Conservation (phyloP, 2,888 invertebrate genomes). For the Hydrotaea cyrtoneurina region DNA sequence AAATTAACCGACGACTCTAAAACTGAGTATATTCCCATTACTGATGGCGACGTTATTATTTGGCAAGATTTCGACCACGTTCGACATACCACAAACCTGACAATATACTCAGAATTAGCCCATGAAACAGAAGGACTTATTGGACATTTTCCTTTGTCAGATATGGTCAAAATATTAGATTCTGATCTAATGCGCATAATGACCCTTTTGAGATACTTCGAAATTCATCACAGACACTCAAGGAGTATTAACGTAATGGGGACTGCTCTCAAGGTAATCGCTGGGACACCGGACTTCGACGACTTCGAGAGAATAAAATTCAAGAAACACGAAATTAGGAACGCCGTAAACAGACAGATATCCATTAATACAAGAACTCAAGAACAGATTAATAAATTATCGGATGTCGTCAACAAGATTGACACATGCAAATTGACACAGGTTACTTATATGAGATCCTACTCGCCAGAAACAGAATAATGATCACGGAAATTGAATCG, state of each 20-base stretch:
- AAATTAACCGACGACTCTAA: slow-evolving; percentile 46
- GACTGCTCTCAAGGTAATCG: slow-evolving; percentile 35
- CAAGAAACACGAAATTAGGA: neutral
- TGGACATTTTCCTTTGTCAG: slow-evolving; percentile 28
- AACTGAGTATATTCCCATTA: slow-evolving; percentile 44
- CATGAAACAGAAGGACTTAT: slow-evolving; percentile 37
- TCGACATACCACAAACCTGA: slow-evolving; percentile 25
- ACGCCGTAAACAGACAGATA: neutral
- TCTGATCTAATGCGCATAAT: slow-evolving; percentile 36
- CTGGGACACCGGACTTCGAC: slow-evolving; percentile 11
- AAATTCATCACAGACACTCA: slow-evolving; percentile 37
- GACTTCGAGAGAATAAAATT: slow-evolving; percentile 2
- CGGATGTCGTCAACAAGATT: slow-evolving; percentile 43
- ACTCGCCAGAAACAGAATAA: slow-evolving; percentile 55
- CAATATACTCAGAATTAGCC: neutral
- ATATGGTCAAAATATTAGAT: slow-evolving; percentile 38
- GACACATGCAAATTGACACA: slow-evolving; percentile 41
- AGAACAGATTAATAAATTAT: neutral
- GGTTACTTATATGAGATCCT: slow-evolving; percentile 50
- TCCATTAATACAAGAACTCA: slow-evolving; percentile 9
- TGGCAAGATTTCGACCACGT: slow-evolving; percentile 37
- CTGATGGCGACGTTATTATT: slow-evolving; percentile 44
- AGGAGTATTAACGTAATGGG: slow-evolving; percentile 34
- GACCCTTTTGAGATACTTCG: neutral
- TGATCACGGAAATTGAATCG: neutral